A percentile compares a stretch with the other conserved stretches of the same genome.
Evolutionary conservation across 2,888 invertebrate species (phyloP).

Genomic region (Drosophila rellima): DNA sequence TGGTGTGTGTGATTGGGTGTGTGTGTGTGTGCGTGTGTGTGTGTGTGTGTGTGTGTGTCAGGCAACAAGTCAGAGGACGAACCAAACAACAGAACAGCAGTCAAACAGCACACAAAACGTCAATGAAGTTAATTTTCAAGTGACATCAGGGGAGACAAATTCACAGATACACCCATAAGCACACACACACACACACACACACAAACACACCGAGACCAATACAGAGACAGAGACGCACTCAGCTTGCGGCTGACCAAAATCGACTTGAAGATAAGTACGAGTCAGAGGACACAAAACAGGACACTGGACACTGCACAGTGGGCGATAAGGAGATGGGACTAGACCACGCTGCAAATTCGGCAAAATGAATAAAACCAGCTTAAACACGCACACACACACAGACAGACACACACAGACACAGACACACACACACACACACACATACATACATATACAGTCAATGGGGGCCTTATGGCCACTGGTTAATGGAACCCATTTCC

Average conservation of each 20-base stretch:
- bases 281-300: constrained; percentile 24
- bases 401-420: not conserved
- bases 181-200: constrained; percentile 1
- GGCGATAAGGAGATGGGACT: constrained; percentile 4
- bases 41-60: constrained; percentile 12
- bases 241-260: constrained; percentile 64
- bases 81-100: constrained; percentile 34
- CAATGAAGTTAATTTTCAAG: constrained; percentile 73
- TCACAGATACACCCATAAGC: constrained; percentile 21
- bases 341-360: constrained; percentile 6
- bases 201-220: constrained; percentile 6
- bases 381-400: constrained; percentile 12
- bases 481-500: constrained; percentile 54
- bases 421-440: constrained; percentile 17
- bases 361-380: constrained; percentile 15
- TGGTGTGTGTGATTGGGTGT: not conserved
- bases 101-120: constrained; percentile 47
- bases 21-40: constrained; percentile 2
- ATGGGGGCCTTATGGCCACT: constrained; percentile 13
- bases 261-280: constrained; percentile 48
- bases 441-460: not conserved
- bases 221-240: constrained; percentile 18
- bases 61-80: constrained; percentile 35
- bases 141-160: constrained; percentile 38
- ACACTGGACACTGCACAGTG: constrained; percentile 11